Base-by-base conservation (phyloP, 2,888 invertebrate genomes). In the Tetanocera ferruginea region DNA sequence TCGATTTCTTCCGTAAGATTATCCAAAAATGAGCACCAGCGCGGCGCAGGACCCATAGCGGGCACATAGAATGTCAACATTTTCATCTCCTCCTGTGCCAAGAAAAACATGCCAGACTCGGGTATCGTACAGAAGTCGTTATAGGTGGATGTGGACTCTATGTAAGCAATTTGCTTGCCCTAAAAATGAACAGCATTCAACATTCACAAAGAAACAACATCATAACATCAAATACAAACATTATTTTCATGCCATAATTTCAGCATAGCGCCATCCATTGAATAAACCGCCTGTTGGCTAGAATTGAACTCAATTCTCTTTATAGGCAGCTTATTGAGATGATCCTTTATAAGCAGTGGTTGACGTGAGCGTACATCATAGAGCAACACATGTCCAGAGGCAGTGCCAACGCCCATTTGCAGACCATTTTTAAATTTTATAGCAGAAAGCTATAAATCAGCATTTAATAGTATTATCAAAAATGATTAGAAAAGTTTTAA, bases 1-100 rank as follows among this genome's bases (percentile, higher is more conserved):
- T 99, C 99, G 83, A 99, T 91, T 91, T 99, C 99, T 90, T 99
- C 99, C 0, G 98, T 98, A 17, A 99, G 91, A 87, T 95, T 97
- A 88, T 99, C 99, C 78, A 99, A 92, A 91, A 98, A 98, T 71
- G 96, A 94, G 88, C 98, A 99, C 99, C 99, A 99, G 85, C 93
- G 94, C 0, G 99, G 99, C 1, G 99, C 99, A 25, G 98, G 97
- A 85, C 94, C 94, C 88, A 95, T 91, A 83, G 94, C 93, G 71
- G 98, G 98, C 81, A 98, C 94, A 87, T 98, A 99, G 90, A 97
- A 98, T 0, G 97, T 95, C 85, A 96, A 94, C 91, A 99, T 96
- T 91, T 98, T 98, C 43, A 95, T 94, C 84, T 95, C 94, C 91
- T 99, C 99, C 87, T 97, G 98, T 0, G 99, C 98, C 88, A 99